Evolutionary conservation across 2,113 vertebrate species (phyloP).

Genomic region (Leptobrachium leishanense): DNA sequence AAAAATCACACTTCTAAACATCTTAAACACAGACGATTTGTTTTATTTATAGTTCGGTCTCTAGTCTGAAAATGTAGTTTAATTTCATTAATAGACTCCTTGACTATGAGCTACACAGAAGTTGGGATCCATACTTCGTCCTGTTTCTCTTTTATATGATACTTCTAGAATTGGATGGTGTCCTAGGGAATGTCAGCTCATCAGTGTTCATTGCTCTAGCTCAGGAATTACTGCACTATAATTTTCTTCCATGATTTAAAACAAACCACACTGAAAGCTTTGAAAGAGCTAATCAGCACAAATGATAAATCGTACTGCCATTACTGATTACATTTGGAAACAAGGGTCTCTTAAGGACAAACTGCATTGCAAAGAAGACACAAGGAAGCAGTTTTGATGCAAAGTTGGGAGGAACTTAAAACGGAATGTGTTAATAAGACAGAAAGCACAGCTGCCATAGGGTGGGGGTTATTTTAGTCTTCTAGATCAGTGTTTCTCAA

Average conservation of each 20-base stretch:
- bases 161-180: neutral
- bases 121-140: neutral
- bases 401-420: neutral
- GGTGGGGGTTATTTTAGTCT: too few relatives aligned
- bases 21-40: neutral
- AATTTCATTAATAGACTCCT: neutral
- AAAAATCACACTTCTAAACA: neutral
- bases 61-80: neutral
- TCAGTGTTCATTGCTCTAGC: conserved; percentile 1
- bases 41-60: neutral
- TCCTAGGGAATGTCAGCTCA: conserved; percentile 1
- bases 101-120: neutral
- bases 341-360: neutral
- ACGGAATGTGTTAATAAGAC: too few relatives aligned
- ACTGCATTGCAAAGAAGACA: neutral
- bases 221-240: conserved; percentile 3
- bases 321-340: conserved; percentile 25
- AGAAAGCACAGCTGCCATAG: too few relatives aligned
- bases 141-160: conserved; percentile 9
- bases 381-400: neutral
- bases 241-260: conserved; percentile 1
- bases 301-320: conserved; percentile 20
- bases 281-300: conserved; percentile 27
- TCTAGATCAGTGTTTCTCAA: too few relatives aligned
- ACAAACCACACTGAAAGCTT: conserved; percentile 4